A percentile compares a stretch with the other conserved stretches of the same genome.
phyloP scores from a whole-genome alignment of 2,797 vertebrate genomes.

The Lutjanus campechanus region DNA sequence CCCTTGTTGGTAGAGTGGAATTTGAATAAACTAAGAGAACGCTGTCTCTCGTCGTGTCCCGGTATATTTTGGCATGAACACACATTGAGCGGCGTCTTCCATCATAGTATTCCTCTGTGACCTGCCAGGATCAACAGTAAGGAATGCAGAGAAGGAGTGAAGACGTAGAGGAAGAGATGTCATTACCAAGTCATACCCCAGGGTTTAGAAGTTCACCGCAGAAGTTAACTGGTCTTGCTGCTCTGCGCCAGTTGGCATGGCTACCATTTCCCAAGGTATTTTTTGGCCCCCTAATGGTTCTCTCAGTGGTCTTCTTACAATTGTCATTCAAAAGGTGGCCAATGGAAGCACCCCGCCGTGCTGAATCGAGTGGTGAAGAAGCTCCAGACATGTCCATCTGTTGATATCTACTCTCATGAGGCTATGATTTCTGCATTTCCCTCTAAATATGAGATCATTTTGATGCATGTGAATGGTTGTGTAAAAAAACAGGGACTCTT shows the following conservation, averaged over 20 bases:
- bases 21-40: constrained; percentile 67
- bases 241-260: constrained; percentile 80
- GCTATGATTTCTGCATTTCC: constrained; percentile 50
- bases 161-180: constrained; percentile 69
- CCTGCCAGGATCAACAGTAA: constrained; percentile 63
- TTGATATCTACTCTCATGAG: constrained; percentile 55
- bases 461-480: constrained; percentile 38
- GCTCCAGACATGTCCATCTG: constrained; percentile 51
- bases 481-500: constrained; percentile 44
- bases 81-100: constrained; percentile 47
- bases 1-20: constrained; percentile 60
- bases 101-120: constrained; percentile 60
- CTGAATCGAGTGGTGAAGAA: constrained; percentile 50
- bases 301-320: constrained; percentile 51
- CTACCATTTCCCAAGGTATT: constrained; percentile 78
- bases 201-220: constrained; percentile 79
- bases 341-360: constrained; percentile 40
- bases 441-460: constrained; percentile 54
- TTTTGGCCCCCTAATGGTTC: constrained; percentile 59
- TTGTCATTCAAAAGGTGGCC: constrained; percentile 74
- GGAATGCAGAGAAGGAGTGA: constrained; percentile 57
- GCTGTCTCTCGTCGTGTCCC: constrained; percentile 27
- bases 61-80: constrained; percentile 54
- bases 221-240: constrained; percentile 83
- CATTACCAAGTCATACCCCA: constrained; percentile 79